Evolutionary conservation across 2,888 invertebrate genomes (phyloP).

Genomic region (Tachina fera): DNA sequence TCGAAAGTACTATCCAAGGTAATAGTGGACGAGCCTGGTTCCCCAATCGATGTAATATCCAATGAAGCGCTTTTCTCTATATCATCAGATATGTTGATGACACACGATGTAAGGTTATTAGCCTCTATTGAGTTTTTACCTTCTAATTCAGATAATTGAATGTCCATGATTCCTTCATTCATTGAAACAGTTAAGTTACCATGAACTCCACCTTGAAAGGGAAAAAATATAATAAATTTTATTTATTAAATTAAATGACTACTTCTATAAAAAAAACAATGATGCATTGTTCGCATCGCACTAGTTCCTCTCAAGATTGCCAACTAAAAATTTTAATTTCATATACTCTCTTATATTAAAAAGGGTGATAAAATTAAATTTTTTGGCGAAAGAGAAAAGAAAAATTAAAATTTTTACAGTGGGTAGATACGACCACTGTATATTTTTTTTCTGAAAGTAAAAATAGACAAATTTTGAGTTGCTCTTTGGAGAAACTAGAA

Average conservation of each 20-base stretch:
- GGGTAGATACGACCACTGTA: no score
- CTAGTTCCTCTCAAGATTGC: no score
- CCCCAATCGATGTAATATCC: conserved; percentile 74
- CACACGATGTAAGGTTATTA: conserved; percentile 75
- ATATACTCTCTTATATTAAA: no score
- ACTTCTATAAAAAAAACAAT: no score
- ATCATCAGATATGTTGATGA: conserved; percentile 80
- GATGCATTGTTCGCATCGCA: no score
- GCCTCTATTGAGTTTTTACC: conserved; percentile 79
- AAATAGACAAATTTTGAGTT: no score
- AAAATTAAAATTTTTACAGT: no score
- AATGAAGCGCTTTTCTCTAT: conserved; percentile 79
- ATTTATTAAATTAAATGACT: no score
- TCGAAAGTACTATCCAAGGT: conserved; percentile 75
- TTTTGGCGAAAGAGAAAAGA: no score
- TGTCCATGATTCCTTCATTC: conserved; percentile 78
- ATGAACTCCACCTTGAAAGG: conserved; percentile 79
- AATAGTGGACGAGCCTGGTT: conserved; percentile 70
- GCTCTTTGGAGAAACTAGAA: neutral
- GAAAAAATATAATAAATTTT: neutral
- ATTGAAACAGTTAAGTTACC: conserved; percentile 79
- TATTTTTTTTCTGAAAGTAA: no score
- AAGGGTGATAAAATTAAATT: no score
- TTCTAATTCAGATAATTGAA: conserved; percentile 80
- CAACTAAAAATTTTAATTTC: no score